Base-by-base conservation (phyloP, 2,888 invertebrate genomes). In the Lepidocyrtoides sp. region DNA sequence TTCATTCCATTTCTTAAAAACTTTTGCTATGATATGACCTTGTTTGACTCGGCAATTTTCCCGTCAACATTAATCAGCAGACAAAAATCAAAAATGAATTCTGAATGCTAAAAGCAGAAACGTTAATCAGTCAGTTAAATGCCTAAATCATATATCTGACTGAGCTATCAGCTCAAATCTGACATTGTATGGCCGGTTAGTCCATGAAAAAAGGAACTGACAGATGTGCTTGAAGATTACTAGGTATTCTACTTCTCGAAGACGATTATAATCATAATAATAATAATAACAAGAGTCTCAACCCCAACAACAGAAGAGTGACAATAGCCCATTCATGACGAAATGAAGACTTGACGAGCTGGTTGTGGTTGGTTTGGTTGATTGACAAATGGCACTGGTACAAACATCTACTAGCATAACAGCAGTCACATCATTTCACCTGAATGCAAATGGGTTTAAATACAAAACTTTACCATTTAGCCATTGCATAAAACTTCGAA, bases 331-430 rank as follows among this genome's bases (percentile, higher is more conserved):
- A 85, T 90, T 91, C 72, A 91, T 36, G 86, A 86, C 77, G 72
- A 86, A 60, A 63, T 79, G 54, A 69, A 75, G 51, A 23, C 48
- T 83, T 83, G 75, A 82, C 60, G 36, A 72, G 60, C 83, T 84
- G 77, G 83, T 89, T 89, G 41, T 23, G 63, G 44, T 63, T 48
- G 26, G 57, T 17, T 77, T 14, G 44, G 41, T 82, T 86, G 91
- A 86, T 81, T 91, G 91, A 91, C 91, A 91, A 91, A 91, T 91
- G 82, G 86, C 60, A 69, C 63, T 89, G 36, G 57, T 57, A 63
- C 60, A 63, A 63, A 17, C 20, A 17, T 20, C n/a, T n/a, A n/a
- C n/a, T n/a, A n/a, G 20, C 17, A 54, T 14, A 63, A 12, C 29
- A 60, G 60, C 26, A 69, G 69, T 69, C 69, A 69, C 72, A 75